Conservation (phyloP, 2,888 invertebrate genomes). For the Ormyrus rosae region DNA sequence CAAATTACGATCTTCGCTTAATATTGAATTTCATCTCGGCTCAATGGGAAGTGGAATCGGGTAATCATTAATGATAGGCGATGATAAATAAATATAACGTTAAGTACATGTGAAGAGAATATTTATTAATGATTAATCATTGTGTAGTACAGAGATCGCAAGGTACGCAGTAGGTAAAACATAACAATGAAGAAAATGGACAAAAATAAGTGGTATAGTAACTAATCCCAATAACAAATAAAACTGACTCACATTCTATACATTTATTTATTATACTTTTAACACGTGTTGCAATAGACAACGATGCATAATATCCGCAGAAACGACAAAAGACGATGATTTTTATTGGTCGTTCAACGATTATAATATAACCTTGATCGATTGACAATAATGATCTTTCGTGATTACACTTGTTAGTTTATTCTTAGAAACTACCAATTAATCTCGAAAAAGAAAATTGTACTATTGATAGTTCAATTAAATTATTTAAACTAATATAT, state of each 20-base stretch:
- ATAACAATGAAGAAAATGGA: conserved; percentile 44
- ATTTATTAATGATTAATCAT: conserved; percentile 57
- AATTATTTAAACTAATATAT: conserved; percentile 30
- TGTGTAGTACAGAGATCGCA: conserved; percentile 56
- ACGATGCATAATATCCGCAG: conserved; percentile 40
- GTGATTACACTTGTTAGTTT: conserved; percentile 16
- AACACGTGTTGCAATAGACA: conserved; percentile 25
- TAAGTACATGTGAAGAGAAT: conserved; percentile 55
- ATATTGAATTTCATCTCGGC: too few relatives aligned
- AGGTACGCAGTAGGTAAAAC: conserved; percentile 56
- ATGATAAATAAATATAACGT: not conserved
- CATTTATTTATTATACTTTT: conserved; percentile 20
- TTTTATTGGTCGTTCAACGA: conserved; percentile 24
- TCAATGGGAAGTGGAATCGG: too few relatives aligned
- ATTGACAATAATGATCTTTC: conserved; percentile 36
- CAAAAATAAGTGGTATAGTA: conserved; percentile 31
- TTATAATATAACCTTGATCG: conserved; percentile 27
- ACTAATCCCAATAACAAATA: conserved; percentile 54
- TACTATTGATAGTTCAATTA: conserved; percentile 25
- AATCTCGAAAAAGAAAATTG: conserved; percentile 26
- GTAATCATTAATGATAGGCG: too few relatives aligned
- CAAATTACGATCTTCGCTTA: too few relatives aligned
- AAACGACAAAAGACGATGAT: conserved; percentile 31
- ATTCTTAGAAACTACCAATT: conserved; percentile 1
- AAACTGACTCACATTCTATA: conserved; percentile 39